Conservation (phyloP, 1,140 invertebrate genomes). For the Mercenaria mercenaria region DNA sequence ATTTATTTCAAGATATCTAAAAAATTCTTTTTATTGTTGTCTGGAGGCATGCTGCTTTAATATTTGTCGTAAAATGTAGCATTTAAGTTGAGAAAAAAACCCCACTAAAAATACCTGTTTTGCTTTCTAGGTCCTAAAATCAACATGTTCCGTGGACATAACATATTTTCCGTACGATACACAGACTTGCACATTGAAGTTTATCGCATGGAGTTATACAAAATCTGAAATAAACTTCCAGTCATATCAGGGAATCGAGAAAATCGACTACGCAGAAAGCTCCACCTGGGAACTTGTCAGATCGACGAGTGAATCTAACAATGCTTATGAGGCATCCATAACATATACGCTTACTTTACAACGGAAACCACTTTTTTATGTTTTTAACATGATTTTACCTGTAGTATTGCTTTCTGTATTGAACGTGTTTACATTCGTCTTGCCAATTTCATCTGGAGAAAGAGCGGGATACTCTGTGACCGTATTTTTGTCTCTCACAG, state of each 20-base stretch:
- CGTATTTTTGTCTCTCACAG: conserved; percentile 59
- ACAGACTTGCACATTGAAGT: conserved; percentile 88
- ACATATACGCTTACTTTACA: conserved; percentile 24
- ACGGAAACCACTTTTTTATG: conserved; percentile 9
- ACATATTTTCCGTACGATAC: conserved; percentile 91
- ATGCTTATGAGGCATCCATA: conserved; percentile 89
- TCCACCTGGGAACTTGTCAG: neutral
- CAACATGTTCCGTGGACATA: conserved; percentile 97
- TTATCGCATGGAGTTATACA: conserved; percentile 73
- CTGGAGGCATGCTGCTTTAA: no score
- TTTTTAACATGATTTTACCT: conserved; percentile 52
- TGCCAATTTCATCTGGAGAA: conserved; percentile 61
- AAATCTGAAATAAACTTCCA: neutral
- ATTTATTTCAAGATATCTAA: no score
- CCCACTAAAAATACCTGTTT: no score
- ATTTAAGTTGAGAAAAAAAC: no score
- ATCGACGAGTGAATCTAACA: neutral
- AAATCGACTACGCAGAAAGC: neutral
- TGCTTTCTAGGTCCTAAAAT: conserved; percentile 97
- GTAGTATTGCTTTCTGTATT: conserved; percentile 54
- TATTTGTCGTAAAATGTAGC: no score
- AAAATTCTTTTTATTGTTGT: no score
- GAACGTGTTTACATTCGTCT: conserved; percentile 59
- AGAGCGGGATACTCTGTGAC: conserved; percentile 52
- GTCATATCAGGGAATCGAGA: no score